Conservation (phyloP, 2,113 vertebrate genomes). For the Apodemus sylvaticus region DNA sequence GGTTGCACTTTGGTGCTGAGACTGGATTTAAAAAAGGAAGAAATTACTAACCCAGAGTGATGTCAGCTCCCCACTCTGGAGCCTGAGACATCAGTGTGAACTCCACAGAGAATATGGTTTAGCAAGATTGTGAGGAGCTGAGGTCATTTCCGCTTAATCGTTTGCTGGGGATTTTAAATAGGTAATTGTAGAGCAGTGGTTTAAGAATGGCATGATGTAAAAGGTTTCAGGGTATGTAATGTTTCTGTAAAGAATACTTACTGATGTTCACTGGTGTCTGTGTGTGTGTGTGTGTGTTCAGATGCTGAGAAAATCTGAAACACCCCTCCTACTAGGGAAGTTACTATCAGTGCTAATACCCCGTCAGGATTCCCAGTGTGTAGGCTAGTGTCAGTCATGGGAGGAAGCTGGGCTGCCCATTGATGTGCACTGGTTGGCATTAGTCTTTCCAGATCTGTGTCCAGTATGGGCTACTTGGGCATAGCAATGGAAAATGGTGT, state of each 20-base stretch:
- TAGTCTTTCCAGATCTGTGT: background rate
- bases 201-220: conserved; percentile 64
- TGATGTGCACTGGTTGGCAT: background rate
- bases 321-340: background rate
- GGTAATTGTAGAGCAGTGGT: conserved; percentile 28
- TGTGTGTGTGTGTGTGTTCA: background rate
- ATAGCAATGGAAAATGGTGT: accelerated
- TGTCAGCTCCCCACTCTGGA: conserved; percentile 54
- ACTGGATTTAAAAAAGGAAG: conserved; percentile 24
- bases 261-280: background rate
- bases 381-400: accelerated
- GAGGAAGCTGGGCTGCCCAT: background rate
- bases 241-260: conserved; percentile 56
- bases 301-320: conserved; percentile 6
- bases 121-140: conserved; percentile 18
- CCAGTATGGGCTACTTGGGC: background rate
- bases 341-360: background rate
- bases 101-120: background rate
- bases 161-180: conserved; percentile 55
- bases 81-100: conserved; percentile 46
- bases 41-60: conserved; percentile 49
- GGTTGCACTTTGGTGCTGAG: conserved; percentile 2
- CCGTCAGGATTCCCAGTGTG: background rate
- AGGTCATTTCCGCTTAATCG: conserved; percentile 74
- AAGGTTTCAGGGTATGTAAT: conserved; percentile 20